Percentiles rank a stretch among this genome's conserved stretches.
phyloP scores from a whole-genome alignment of 2,797 vertebrate genomes.

The Jordanella pulchra region DNA sequence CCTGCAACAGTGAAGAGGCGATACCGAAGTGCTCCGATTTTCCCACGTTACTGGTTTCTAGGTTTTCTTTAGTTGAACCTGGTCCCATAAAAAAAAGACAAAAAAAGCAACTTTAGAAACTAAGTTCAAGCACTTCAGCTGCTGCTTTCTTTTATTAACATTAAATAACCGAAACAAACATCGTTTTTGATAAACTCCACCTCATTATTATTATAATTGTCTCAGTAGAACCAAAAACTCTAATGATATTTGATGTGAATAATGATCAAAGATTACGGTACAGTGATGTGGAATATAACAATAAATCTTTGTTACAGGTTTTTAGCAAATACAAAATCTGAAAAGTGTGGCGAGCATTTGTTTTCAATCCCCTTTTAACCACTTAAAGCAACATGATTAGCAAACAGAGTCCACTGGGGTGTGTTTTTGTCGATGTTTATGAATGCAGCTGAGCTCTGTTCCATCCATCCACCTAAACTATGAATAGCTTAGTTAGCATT shows the following conservation, averaged over 20 bases:
- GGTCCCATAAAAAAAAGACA: constrained; percentile 13
- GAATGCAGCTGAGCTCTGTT: neutral
- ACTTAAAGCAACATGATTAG: neutral
- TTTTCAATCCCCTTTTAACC: neutral
- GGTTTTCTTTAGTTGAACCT: constrained; percentile 84
- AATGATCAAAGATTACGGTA: neutral
- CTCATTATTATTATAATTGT: neutral
- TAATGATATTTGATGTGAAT: neutral
- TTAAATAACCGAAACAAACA: neutral
- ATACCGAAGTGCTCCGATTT: constrained; percentile 81
- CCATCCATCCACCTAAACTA: neutral
- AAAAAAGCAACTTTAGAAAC: neutral
- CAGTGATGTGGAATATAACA: no score
- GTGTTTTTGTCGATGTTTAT: no score
- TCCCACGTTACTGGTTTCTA: constrained; percentile 87
- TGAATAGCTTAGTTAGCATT: neutral
- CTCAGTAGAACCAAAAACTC: neutral
- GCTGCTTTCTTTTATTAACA: neutral
- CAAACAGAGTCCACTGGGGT: no score
- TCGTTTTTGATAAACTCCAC: no score
- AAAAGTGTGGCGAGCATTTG: neutral
- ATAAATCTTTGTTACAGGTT: no score
- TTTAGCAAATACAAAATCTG: no score
- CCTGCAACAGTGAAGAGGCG: constrained; percentile 84
- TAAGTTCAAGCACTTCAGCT: neutral